A percentile compares a stretch with the other conserved stretches of the same genome.
These are phyloP conservation scores for Phalera bucephala DNA, from an alignment of 2,888 invertebrate species.

Conservation along the genomic window DNA sequence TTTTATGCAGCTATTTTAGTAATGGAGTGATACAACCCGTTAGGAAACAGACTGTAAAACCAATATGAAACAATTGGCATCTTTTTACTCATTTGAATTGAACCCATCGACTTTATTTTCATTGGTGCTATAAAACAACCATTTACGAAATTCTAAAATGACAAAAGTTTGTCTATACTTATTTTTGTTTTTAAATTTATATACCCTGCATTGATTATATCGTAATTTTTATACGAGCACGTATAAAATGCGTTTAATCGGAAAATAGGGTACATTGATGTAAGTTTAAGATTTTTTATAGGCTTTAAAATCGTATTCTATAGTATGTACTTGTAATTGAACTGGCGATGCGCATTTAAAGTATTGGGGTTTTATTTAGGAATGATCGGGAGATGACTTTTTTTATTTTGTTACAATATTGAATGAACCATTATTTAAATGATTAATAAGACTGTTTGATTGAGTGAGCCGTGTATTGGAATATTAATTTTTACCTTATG, in stretches of 20 bases:
- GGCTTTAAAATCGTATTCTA: slow-evolving; percentile 67
- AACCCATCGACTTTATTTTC: slow-evolving; percentile 21
- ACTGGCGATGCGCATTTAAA: slow-evolving; percentile 65
- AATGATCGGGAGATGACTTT: slow-evolving; percentile 35
- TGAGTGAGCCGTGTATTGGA: slow-evolving; percentile 62
- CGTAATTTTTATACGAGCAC: slow-evolving; percentile 55
- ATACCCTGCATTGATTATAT: slow-evolving; percentile 70
- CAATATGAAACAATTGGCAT: neutral
- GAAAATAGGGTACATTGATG: slow-evolving; percentile 67
- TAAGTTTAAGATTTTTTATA: slow-evolving; percentile 60
- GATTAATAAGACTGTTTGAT: slow-evolving; percentile 70
- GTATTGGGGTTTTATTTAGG: slow-evolving; percentile 45
- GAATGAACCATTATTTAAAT: slow-evolving; percentile 52
- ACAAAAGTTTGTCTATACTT: slow-evolving; percentile 10
- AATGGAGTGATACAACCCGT: slow-evolving; percentile 4
- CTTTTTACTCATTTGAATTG: slow-evolving; percentile 3
- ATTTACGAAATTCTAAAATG: slow-evolving; percentile 19
- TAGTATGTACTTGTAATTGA: slow-evolving; percentile 50
- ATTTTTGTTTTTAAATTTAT: slow-evolving; percentile 2
- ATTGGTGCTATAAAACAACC: slow-evolving; percentile 33
- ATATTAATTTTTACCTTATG: slow-evolving; percentile 55
- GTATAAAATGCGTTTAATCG: slow-evolving; percentile 71
- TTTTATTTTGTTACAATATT: slow-evolving; percentile 44
- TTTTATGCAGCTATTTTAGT: neutral
- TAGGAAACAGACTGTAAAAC: slow-evolving; percentile 6